These are phyloP conservation scores for Xestia xanthographa DNA, from an alignment of 2,888 invertebrate genomes.

Conservation along the genomic window DNA sequence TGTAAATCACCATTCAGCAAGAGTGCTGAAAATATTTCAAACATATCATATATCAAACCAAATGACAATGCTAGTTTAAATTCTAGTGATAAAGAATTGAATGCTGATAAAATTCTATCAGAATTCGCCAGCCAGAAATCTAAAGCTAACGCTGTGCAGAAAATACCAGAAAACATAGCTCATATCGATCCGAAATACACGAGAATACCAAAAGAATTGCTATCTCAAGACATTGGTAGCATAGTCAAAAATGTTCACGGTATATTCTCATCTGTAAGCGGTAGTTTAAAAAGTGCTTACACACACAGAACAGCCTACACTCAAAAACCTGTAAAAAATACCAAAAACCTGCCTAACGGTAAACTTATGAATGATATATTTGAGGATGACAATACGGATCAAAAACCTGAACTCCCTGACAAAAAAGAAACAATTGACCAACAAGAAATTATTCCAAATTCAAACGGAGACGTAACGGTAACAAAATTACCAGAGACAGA, in stretches of 20 bases:
- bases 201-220: constrained; percentile 82
- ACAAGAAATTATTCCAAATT: constrained; percentile 48
- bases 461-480: constrained; percentile 40
- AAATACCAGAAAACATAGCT: constrained; percentile 75
- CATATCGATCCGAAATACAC: constrained; percentile 74
- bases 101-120: constrained; percentile 80
- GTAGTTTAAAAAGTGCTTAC: constrained; percentile 86
- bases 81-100: constrained; percentile 74
- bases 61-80: constrained; percentile 60
- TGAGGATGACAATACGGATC: constrained; percentile 76
- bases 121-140: constrained; percentile 81
- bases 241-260: constrained; percentile 89
- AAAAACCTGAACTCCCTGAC: constrained; percentile 7
- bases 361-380: constrained; percentile 87
- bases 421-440: constrained; percentile 47
- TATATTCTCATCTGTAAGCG: constrained; percentile 87
- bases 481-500: constrained; percentile 53
- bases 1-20: constrained; percentile 77
- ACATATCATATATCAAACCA: constrained; percentile 60
- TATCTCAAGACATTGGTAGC: constrained; percentile 85
- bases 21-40: constrained; percentile 84
- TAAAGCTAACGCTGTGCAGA: constrained; percentile 80
- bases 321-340: constrained; percentile 75
- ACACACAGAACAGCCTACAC: constrained; percentile 74
- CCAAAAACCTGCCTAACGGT: constrained; percentile 79